Base-by-base conservation (phyloP, 2,888 invertebrate genomes). In the Dynastes grantii region DNA sequence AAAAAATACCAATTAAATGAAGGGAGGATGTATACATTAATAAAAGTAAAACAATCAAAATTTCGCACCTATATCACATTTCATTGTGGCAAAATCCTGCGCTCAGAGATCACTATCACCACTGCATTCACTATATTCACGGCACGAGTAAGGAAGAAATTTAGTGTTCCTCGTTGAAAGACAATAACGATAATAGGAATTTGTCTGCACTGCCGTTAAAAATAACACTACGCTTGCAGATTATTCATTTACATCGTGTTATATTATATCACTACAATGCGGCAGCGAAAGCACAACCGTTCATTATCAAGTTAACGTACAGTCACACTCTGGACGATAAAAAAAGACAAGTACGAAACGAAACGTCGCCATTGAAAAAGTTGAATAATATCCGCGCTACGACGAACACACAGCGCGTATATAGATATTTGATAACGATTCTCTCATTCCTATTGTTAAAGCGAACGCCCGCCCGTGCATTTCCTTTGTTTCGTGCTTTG, bases 361-460 rank as follows among this genome's bases (percentile, higher is more conserved):
- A 68, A 51, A 51, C 29, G 51, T 68, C 49, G 51, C n/a, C 29
- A 27, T 29, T 51, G 45, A 67, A 67, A n/a, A 22, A 22, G 40
- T 29, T 51, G 68, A 68, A 51, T 68, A 68, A 49, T 51, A 51
- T 11, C 49, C 27, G 45, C 16, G 65, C 65, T 49, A 51, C 51
- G 29, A 49, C 29, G 13, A 29, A 29, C 29, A 32, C 22, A 40
- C 27, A 27, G 29, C 45, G 68, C 32, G 32, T 37, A 37, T 51
- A 22, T 11, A 68, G 68, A 68, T 51, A 51, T 68, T 51, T 51
- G 68, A 68, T 68, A 68, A 68, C 51, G 68, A 68, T 22, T 45
- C 40, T 51, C 68, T 45, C 45, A 11, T 11, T 51, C 49, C 45
- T 27, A 49, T 45, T 45, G 67, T 67, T 67, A 13, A 51, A 29